Conservation (phyloP, 2,797 vertebrate genomes). For the Bryconaethiops microstoma region DNA sequence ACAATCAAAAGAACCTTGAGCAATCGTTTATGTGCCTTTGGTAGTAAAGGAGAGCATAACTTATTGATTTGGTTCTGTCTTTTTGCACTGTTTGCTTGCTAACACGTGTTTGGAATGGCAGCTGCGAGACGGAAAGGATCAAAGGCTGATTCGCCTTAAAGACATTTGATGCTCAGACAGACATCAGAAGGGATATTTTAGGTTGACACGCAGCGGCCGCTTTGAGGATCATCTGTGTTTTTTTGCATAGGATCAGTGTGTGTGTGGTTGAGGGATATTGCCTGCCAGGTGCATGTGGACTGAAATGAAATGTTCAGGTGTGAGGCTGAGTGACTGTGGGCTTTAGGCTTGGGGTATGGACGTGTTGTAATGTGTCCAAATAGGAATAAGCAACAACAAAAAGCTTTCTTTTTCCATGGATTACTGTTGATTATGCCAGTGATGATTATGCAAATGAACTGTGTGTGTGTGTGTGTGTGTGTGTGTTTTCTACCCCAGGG, state of each 20-base stretch:
- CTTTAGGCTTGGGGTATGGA: not conserved
- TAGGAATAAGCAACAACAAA: not conserved
- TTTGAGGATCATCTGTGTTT: constrained; percentile 21
- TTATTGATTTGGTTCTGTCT: not conserved
- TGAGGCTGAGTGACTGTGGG: not conserved
- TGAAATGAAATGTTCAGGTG: not conserved
- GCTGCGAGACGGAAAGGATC: constrained; percentile 13
- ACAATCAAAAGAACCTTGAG: not conserved
- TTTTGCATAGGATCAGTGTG: not conserved
- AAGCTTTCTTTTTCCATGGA: not conserved
- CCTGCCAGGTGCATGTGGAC: not conserved
- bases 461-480: not conserved
- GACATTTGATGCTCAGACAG: constrained; percentile 8
- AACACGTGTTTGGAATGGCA: constrained; percentile 3
- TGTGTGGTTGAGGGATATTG: not conserved
- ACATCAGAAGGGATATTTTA: constrained; percentile 31
- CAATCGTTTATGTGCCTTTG: not conserved
- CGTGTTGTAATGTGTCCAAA: not conserved
- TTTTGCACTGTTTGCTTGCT: constrained; percentile 6
- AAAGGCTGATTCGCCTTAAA: constrained; percentile 28
- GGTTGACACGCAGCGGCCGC: not conserved
- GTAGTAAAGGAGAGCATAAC: not conserved
- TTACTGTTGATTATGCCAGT: not conserved
- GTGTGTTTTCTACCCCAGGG: constrained; percentile 67
- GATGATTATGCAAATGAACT: not conserved